phyloP scores from a whole-genome alignment of 2,113 vertebrate species.

The Pyrgilauda ruficollis region DNA sequence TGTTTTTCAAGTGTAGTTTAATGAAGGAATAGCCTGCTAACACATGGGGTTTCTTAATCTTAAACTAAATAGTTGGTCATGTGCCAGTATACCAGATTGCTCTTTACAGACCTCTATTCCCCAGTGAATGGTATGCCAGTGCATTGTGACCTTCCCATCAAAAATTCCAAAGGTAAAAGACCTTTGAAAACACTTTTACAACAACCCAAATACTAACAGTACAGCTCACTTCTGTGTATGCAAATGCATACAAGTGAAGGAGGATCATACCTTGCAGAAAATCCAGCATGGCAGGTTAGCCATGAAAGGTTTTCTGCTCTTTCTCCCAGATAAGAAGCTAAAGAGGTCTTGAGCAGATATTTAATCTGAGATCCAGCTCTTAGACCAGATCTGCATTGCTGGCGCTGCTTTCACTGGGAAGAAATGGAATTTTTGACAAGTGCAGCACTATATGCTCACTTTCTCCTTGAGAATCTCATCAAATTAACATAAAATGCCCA shows the following conservation, averaged over 20 bases:
- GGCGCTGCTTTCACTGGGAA: not conserved
- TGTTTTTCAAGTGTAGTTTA: not conserved
- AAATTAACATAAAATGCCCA: not conserved
- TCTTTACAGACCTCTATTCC: not conserved
- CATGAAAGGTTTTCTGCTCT: not conserved
- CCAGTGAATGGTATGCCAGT: not conserved
- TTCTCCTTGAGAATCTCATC: not conserved
- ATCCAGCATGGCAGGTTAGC: not conserved
- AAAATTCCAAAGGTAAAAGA: not conserved
- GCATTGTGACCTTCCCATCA: not conserved
- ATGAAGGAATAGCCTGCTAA: not conserved
- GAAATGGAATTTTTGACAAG: not conserved
- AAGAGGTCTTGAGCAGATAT: not conserved
- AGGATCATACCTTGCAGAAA: not conserved
- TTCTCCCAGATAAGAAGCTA: not conserved
- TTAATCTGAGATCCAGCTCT: not conserved
- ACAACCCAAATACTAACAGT: not conserved
- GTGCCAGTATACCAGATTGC: not conserved
- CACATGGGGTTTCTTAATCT: not conserved
- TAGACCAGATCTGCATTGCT: not conserved
- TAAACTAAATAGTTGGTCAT: not conserved
- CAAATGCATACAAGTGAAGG: not conserved
- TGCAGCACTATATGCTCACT: not conserved
- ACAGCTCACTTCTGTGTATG: not conserved
- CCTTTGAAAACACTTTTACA: not conserved